Evolutionary conservation across 2,113 vertebrate genomes (phyloP).

Genomic region (Pomatorhinus ruficollis): DNA sequence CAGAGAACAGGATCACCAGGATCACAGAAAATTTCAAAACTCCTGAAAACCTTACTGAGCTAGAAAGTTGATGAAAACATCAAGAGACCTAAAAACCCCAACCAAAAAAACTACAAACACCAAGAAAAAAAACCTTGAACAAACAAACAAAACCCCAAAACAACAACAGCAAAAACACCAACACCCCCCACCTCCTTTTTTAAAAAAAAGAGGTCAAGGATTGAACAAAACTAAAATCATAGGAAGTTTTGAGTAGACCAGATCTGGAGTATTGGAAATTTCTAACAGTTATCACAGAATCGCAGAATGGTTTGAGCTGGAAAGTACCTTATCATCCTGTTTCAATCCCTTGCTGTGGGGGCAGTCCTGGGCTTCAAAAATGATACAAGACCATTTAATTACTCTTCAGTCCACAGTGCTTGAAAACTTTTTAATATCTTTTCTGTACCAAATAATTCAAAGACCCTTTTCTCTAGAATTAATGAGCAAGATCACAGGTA

Average conservation of each 20-base stretch:
- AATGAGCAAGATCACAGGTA: neutral
- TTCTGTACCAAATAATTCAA: neutral
- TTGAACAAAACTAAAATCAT: neutral
- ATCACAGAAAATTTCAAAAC: neutral
- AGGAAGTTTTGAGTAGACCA: neutral
- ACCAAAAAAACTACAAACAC: neutral
- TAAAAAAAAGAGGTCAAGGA: neutral
- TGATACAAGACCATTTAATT: accelerated
- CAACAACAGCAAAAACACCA: neutral
- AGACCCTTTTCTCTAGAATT: neutral
- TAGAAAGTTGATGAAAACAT: neutral
- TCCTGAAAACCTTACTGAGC: neutral
- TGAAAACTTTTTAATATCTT: neutral
- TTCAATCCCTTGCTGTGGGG: neutral
- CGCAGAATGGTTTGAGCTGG: neutral
- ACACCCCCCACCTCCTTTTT: neutral
- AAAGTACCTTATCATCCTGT: neutral
- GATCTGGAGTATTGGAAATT: neutral
- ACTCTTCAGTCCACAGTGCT: neutral
- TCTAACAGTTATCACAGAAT: neutral
- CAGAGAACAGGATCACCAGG: neutral
- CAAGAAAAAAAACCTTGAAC: neutral
- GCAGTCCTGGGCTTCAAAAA: neutral
- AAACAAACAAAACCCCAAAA: neutral
- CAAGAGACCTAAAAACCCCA: neutral